Percentiles rank a stretch among this genome's conserved stretches.
These are phyloP conservation scores for Nomada goodeniana DNA, from an alignment of 2,888 invertebrate species.

Conservation along the genomic window DNA sequence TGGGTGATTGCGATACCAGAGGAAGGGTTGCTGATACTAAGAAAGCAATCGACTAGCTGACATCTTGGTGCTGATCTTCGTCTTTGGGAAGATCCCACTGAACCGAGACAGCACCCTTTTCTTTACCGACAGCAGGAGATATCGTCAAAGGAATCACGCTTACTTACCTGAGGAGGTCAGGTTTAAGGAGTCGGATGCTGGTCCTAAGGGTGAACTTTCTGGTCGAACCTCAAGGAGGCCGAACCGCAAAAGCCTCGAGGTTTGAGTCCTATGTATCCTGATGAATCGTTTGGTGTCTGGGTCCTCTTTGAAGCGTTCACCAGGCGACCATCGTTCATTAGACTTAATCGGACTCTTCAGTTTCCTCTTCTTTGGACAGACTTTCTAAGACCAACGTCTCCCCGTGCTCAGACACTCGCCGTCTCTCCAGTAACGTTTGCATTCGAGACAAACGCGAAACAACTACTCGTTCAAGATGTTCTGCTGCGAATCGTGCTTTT, in stretches of 20 bases:
- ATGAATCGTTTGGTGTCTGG: conserved; percentile 76
- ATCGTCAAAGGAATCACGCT: conserved; percentile 72
- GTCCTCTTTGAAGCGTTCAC: conserved; percentile 78
- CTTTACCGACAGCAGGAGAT: conserved; percentile 56
- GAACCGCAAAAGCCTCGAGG: conserved; percentile 76
- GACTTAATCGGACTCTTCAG: conserved; percentile 75
- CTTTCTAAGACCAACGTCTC: conserved; percentile 35
- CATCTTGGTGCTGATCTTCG: conserved; percentile 46
- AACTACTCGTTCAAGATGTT: too few relatives aligned
- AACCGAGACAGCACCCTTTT: conserved; percentile 60
- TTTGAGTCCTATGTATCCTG: conserved; percentile 74
- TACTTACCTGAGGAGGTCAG: conserved; percentile 79
- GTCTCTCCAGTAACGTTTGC: neutral
- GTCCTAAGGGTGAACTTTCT: conserved; percentile 80
- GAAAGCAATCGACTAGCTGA: conserved; percentile 51
- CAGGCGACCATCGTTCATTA: conserved; percentile 76
- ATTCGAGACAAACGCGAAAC: neutral
- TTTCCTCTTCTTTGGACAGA: conserved; percentile 19
- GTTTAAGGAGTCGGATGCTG: conserved; percentile 79
- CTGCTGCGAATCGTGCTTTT: too few relatives aligned
- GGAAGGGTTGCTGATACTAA: conserved; percentile 20
- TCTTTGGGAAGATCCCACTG: conserved; percentile 40
- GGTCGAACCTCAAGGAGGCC: conserved; percentile 74
- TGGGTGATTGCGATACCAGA: conserved; percentile 47
- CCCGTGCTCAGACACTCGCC: neutral